Evolutionary conservation across 2,888 invertebrate genomes (phyloP).

Genomic region (Polyommatus icarus): DNA sequence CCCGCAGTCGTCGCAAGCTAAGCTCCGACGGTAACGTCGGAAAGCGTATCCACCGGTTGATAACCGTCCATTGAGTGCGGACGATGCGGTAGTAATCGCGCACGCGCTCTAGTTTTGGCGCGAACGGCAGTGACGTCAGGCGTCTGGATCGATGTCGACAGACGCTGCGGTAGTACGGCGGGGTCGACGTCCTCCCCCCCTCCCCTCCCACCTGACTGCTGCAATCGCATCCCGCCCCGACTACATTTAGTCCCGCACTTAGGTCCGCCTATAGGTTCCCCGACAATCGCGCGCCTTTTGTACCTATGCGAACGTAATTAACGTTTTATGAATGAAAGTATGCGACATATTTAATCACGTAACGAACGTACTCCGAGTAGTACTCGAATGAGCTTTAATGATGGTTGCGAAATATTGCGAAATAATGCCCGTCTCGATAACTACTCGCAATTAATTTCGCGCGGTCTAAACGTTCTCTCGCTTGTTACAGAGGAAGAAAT

Average conservation of each 20-base stretch:
- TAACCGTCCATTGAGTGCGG: constrained; percentile 75
- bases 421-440: constrained; percentile 3
- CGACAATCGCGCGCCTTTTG: constrained; percentile 68
- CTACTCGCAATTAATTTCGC: constrained; percentile 18
- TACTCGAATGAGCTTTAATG: constrained; percentile 33
- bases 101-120: constrained; percentile 79
- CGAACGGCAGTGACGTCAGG: constrained; percentile 79
- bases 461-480: constrained; percentile 48
- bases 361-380: constrained; percentile 43
- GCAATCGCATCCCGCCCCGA: constrained; percentile 71
- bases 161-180: constrained; percentile 80
- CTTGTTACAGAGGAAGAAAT: constrained; percentile 90
- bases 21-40: constrained; percentile 50
- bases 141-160: constrained; percentile 81
- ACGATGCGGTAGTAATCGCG: constrained; percentile 74
- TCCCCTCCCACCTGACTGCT: constrained; percentile 71
- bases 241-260: constrained; percentile 62
- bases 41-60: constrained; percentile 71
- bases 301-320: constrained; percentile 65
- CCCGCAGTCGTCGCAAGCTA: constrained; percentile 16
- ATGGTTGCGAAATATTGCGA: constrained; percentile 4
- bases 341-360: constrained; percentile 50
- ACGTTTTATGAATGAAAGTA: constrained; percentile 65
- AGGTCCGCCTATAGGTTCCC: constrained; percentile 57
- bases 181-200: constrained; percentile 73